Evolutionary conservation across 2,113 vertebrate genomes (phyloP), one percentile per base, ranked within the genome.

Genomic region (Atrichornis clamosus): DNA sequence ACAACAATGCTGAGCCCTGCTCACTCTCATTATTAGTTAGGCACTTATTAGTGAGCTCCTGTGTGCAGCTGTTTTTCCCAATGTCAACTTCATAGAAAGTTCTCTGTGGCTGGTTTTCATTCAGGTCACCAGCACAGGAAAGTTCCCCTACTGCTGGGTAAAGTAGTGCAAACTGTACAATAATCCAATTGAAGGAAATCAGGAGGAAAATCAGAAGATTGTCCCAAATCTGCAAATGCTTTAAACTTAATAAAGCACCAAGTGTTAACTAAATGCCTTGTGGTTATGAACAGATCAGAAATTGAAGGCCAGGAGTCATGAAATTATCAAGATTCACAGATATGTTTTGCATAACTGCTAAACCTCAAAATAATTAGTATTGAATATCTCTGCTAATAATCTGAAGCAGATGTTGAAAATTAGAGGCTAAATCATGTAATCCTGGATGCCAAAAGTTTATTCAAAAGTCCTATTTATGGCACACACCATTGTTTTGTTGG

Each of bases 381-480:
- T 60, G 56, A 69, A 30, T 47, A 46, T 64, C 49, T 86, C 59
- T 73, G 60, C 73, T 64, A n/a, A 76, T 65, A 76, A 41, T 73
- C 76, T 92, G 69, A 70, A 90, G 49, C 76, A 95, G 79, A 89
- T 92, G 64, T 67, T 94, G 82, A 56, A 56, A 90, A 89, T 92
- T 22, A 90, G 70, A 80, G 63, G 64, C 39, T 74, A 74, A 90
- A 78, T 84, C 37, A 32, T 64, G 47, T 52, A 78, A 63, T 72
- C 65, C 30, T 70, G 65, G 5, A 41, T 89, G 90, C 49, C 64
- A 80, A 56, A 89, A 74, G 42, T 83, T 84, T 84, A 63, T 64
- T 52, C 62, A 58, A 73, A 75, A 64, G n/a, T 72, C 37, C n/a
- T 69, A 26, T 83, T 80, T 68, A 72, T 73, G 81, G 33, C 32